Percentiles rank a stretch among this genome's conserved stretches.
phyloP scores from a whole-genome alignment of 1,140 invertebrate genomes.

The Coptotermes formosanus region DNA sequence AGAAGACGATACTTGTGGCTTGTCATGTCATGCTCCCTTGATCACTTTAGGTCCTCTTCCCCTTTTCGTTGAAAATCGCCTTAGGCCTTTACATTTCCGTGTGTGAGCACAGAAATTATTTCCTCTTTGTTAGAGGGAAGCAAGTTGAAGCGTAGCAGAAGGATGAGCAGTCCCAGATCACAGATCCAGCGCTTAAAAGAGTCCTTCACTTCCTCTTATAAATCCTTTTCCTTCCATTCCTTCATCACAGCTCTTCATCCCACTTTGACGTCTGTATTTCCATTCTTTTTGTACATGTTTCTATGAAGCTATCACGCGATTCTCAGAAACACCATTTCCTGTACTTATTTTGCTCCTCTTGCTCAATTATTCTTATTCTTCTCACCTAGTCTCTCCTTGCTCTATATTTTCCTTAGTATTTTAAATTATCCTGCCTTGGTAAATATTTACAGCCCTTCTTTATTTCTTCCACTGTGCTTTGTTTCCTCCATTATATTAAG shows the following conservation, averaged over 20 bases:
- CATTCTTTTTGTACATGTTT: too few relatives aligned
- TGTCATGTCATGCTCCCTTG: conserved; percentile 1
- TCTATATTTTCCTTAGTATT: too few relatives aligned
- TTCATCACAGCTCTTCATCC: neutral
- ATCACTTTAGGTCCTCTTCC: neutral
- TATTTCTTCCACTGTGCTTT: too few relatives aligned
- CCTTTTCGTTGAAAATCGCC: neutral
- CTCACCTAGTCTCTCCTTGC: too few relatives aligned
- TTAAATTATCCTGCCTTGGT: too few relatives aligned
- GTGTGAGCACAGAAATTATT: conserved; percentile 5
- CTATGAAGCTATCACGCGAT: too few relatives aligned
- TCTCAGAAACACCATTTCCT: too few relatives aligned
- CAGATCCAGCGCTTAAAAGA: neutral
- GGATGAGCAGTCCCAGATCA: neutral
- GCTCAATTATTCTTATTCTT: too few relatives aligned
- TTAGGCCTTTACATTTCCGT: conserved; percentile 1
- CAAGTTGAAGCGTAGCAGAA: neutral
- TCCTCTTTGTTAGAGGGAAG: neutral
- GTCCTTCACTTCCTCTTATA: too few relatives aligned
- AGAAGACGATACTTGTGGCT: neutral
- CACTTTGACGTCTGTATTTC: neutral
- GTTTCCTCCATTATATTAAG: too few relatives aligned
- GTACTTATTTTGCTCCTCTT: too few relatives aligned
- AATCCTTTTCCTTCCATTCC: neutral
- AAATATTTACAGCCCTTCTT: too few relatives aligned